Percentiles rank a stretch among this genome's conserved stretches.
phyloP scores from a whole-genome alignment of 2,888 invertebrate species.

The Malthinus seriepunctatus region DNA sequence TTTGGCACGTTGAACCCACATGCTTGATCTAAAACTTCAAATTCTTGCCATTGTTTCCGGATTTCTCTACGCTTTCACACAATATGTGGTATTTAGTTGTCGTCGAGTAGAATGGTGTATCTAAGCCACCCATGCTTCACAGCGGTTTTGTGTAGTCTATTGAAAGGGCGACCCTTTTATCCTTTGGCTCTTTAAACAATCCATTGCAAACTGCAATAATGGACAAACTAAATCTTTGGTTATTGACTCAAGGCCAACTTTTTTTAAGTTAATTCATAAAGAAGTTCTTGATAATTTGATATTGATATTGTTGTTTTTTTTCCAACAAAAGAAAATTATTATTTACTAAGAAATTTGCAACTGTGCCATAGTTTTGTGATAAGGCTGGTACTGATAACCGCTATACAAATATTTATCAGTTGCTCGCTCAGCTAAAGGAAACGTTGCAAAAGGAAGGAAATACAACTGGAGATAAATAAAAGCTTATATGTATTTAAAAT shows the following conservation, averaged over 20 bases:
- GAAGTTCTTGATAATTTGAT: too few relatives aligned
- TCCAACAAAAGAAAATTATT: too few relatives aligned
- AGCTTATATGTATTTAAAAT: slow-evolving; percentile 2
- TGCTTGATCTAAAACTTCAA: slow-evolving; percentile 24
- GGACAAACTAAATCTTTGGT: slow-evolving; percentile 4
- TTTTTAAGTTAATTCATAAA: too few relatives aligned
- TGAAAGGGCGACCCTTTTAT: slow-evolving; percentile 11
- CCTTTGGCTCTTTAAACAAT: slow-evolving; percentile 15
- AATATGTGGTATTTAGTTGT: slow-evolving; percentile 4
- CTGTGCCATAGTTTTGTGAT: slow-evolving; percentile 7
- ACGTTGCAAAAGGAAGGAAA: slow-evolving; percentile 32
- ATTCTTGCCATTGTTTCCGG: slow-evolving; percentile 25
- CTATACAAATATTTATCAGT: slow-evolving; percentile 29
- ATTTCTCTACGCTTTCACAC: slow-evolving; percentile 15
- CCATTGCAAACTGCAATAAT: slow-evolving; percentile 8
- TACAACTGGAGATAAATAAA: slow-evolving; percentile 31
- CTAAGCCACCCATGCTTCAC: slow-evolving; percentile 17
- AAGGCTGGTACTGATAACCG: slow-evolving; percentile 35
- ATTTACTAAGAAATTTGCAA: too few relatives aligned
- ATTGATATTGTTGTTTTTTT: too few relatives aligned
- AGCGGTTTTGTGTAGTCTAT: slow-evolving; percentile 14
- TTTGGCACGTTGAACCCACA: slow-evolving; percentile 25
- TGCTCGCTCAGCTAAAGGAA: slow-evolving; percentile 33
- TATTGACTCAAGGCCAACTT: not conserved
- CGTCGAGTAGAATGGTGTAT: slow-evolving; percentile 16